These are phyloP conservation scores for Nemotelus nigrinus DNA, from an alignment of 2,888 invertebrate genomes.

Conservation along the genomic window DNA sequence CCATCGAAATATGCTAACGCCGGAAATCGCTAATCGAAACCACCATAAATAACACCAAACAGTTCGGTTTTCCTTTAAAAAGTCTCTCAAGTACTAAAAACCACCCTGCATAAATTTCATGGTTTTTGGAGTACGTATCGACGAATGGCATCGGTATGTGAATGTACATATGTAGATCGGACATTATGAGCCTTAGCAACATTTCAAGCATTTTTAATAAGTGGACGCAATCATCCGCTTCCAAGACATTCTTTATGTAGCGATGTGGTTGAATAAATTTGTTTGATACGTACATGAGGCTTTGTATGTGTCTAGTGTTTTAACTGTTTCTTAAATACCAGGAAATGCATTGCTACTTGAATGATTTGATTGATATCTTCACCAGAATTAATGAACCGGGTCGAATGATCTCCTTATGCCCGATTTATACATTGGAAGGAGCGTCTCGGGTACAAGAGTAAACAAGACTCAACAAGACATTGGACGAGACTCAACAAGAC, in stretches of 20 bases:
- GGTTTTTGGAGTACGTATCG: no score
- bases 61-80: not conserved
- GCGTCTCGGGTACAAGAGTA: no score
- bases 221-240: slow-evolving; percentile 14
- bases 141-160: no score
- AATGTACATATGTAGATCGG: no score
- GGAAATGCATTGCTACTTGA: slow-evolving; percentile 27
- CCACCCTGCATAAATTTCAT: no score
- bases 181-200: no score
- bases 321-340: not conserved
- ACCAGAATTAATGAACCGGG: slow-evolving; percentile 21
- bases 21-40: slow-evolving; percentile 25
- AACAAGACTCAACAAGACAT: no score
- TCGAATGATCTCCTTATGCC: not conserved
- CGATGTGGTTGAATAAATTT: no score
- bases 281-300: no score
- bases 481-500: no score
- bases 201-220: slow-evolving; percentile 18
- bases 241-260: not conserved
- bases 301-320: not conserved
- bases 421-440: no score
- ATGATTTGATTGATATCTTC: slow-evolving; percentile 24
- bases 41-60: slow-evolving; percentile 15
- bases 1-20: not conserved
- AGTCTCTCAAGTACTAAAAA: not conserved